Percentiles rank a stretch among this genome's conserved stretches.
Conservation (phyloP, 2,888 invertebrate genomes). For the Aquatica leii region DNA sequence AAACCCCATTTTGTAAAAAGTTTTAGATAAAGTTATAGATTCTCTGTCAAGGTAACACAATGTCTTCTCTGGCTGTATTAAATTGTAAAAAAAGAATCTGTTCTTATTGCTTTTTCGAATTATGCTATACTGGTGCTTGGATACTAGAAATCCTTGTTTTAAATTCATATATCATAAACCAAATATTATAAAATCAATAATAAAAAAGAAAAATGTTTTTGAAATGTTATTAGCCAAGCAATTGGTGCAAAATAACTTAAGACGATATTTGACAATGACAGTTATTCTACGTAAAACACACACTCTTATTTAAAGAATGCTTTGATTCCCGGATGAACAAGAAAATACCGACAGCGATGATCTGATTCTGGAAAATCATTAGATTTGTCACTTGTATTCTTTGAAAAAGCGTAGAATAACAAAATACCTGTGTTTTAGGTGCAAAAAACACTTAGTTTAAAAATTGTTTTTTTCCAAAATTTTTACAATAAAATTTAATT, state of each 20-base stretch:
- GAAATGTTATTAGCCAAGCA: not conserved
- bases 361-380: constrained; percentile 80
- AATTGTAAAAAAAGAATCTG: too few relatives aligned
- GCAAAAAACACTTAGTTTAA: too few relatives aligned
- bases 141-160: not conserved
- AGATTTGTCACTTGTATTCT: constrained; percentile 64
- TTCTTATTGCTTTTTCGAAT: too few relatives aligned
- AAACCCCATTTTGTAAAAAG: too few relatives aligned
- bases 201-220: not conserved
- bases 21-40: too few relatives aligned
- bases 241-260: not conserved
- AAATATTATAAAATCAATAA: not conserved
- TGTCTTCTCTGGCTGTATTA: too few relatives aligned
- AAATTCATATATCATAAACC: not conserved
- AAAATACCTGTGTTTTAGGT: not conserved
- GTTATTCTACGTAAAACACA: not conserved
- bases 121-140: too few relatives aligned
- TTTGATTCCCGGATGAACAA: not conserved
- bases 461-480: too few relatives aligned
- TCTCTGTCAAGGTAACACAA: too few relatives aligned
- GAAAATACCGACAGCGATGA: constrained; percentile 67
- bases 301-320: not conserved
- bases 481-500: too few relatives aligned
- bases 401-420: not conserved
- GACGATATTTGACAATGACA: not conserved